Percentiles rank a stretch among this genome's conserved stretches.
These are phyloP conservation scores for Beroe forskalii DNA, from an alignment of 37 sponge, comb jelly and placozoan species.

Conservation along the genomic window DNA sequence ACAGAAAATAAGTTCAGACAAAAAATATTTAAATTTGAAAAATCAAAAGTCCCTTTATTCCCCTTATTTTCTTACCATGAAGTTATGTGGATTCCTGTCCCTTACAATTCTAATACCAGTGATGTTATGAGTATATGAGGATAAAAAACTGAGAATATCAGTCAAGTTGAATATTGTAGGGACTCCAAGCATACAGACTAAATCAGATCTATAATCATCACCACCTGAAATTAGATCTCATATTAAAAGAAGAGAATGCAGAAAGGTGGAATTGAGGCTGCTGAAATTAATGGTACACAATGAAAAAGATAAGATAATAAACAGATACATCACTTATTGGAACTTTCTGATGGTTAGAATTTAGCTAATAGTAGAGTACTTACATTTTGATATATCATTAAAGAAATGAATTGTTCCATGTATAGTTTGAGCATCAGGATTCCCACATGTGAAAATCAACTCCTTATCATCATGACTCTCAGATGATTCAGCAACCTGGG, in stretches of 20 bases:
- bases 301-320: too few relatives aligned
- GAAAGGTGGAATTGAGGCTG: too few relatives aligned
- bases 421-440: slow-evolving; percentile 47
- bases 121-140: slow-evolving; percentile 67
- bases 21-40: too few relatives aligned
- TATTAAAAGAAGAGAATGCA: too few relatives aligned
- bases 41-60: too few relatives aligned
- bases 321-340: too few relatives aligned
- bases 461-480: not conserved
- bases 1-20: too few relatives aligned
- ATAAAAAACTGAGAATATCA: slow-evolving; percentile 1
- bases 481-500: not conserved
- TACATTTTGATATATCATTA: slow-evolving; percentile 56
- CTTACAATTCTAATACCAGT: slow-evolving; percentile 76
- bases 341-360: too few relatives aligned
- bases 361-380: too few relatives aligned
- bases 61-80: too few relatives aligned
- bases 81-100: slow-evolving; percentile 87
- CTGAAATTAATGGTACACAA: too few relatives aligned
- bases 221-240: slow-evolving; percentile 53
- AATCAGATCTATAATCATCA: not conserved
- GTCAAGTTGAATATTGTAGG: slow-evolving; percentile 42
- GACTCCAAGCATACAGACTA: slow-evolving; percentile 33
- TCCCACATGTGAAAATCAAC: slow-evolving; percentile 38
- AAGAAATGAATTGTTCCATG: slow-evolving; percentile 63